Percentiles rank a stretch among this genome's conserved stretches.
These are phyloP conservation scores for Stichodactyla helianthus DNA, from an alignment of 64 coral and sea anemone species.

Conservation along the genomic window DNA sequence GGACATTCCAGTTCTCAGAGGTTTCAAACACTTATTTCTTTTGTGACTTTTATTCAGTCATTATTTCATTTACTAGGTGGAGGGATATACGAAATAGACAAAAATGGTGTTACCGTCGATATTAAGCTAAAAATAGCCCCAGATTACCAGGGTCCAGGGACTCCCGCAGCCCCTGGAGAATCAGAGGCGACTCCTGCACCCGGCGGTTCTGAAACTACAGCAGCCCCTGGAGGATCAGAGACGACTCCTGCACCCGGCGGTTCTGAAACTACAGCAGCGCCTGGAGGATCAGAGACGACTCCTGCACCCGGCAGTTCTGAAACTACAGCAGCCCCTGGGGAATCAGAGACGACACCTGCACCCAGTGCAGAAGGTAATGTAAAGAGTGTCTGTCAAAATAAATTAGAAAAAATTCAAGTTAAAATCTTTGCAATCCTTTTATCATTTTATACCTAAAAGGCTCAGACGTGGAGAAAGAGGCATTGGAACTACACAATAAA, in stretches of 20 bases:
- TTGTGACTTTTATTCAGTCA: background rate
- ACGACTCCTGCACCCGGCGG: background rate
- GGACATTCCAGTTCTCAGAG: no score
- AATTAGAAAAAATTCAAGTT: background rate
- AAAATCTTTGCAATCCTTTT: background rate
- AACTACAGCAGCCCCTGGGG: background rate
- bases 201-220: conserved; percentile 18
- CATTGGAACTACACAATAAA: conserved; percentile 49
- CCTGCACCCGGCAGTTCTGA: background rate
- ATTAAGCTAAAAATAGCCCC: conserved; percentile 8
- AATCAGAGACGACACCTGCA: background rate
- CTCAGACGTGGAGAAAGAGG: conserved; percentile 33
- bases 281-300: background rate
- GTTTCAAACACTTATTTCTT: background rate
- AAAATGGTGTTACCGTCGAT: conserved; percentile 36
- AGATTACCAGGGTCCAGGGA: background rate
- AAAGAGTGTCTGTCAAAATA: no score
- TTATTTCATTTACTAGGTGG: conserved; percentile 11
- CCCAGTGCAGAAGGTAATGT: background rate
- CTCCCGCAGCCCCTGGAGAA: conserved; percentile 5
- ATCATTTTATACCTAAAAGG: background rate
- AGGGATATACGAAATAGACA: conserved; percentile 32
- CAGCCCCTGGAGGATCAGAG: background rate
- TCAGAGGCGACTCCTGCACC: background rate
- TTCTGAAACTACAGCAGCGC: background rate